phyloP scores from a whole-genome alignment of 2,113 vertebrate species.

The Lutjanus erythropterus region DNA sequence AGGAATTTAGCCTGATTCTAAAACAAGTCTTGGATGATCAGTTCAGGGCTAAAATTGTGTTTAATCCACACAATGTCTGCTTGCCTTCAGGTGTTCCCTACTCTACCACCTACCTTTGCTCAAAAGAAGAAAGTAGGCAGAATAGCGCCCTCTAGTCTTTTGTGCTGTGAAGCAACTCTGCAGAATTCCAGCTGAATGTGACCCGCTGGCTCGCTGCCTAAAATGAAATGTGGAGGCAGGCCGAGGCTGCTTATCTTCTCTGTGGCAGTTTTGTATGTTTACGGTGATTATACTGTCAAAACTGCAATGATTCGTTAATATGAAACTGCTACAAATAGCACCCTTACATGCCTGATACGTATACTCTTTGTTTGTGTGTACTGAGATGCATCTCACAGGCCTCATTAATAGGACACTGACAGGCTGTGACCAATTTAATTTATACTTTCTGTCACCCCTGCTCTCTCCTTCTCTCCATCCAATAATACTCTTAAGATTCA shows the following conservation, averaged over 20 bases:
- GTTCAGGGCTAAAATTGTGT: background rate
- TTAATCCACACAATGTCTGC: background rate
- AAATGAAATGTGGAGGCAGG: background rate
- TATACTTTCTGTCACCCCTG: conserved; percentile 5
- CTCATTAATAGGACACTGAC: conserved; percentile 1
- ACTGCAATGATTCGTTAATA: background rate
- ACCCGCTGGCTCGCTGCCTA: background rate
- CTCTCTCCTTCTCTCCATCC: background rate
- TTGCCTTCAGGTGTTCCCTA: background rate
- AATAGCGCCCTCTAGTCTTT: background rate
- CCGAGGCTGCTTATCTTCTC: background rate
- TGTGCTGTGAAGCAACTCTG: background rate
- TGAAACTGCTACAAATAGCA: background rate
- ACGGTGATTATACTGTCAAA: background rate
- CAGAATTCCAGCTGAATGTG: background rate
- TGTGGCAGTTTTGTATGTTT: background rate
- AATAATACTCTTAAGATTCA: background rate
- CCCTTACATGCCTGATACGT: background rate
- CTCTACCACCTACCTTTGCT: background rate
- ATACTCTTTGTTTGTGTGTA: background rate
- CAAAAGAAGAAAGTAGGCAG: background rate
- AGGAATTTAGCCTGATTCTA: background rate
- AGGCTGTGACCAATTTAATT: conserved; percentile 20
- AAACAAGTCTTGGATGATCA: too few species aligned
- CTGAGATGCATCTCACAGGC: background rate